Percentiles rank a stretch among this genome's conserved stretches.
Evolutionary conservation across 2,113 vertebrate species (phyloP).

Genomic region (Xiphophorus couchianus): DNA sequence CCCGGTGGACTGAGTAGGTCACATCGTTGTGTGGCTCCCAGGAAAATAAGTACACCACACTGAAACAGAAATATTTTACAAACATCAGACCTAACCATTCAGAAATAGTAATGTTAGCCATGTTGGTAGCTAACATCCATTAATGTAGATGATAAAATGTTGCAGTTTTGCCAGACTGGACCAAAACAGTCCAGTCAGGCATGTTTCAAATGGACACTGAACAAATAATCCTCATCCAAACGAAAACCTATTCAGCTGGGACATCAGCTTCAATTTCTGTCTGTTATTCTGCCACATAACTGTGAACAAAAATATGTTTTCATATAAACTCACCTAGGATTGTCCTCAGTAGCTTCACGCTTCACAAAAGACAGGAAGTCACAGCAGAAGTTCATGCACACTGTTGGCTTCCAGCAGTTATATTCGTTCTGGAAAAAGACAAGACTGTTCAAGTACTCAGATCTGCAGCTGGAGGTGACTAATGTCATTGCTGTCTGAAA

Average conservation of each 20-base stretch:
- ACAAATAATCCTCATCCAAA: no score
- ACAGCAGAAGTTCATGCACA: conserved; percentile 92
- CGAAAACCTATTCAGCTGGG: not conserved
- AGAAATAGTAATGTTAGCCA: not conserved
- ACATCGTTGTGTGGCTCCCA: conserved; percentile 85
- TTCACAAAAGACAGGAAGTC: conserved; percentile 89
- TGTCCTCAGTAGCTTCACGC: conserved; percentile 80
- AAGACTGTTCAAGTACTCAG: not conserved
- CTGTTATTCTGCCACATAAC: not conserved
- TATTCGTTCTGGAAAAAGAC: conserved; percentile 78
- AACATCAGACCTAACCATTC: not conserved
- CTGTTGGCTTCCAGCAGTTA: conserved; percentile 90
- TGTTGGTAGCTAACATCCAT: no score
- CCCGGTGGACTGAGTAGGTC: conserved; percentile 82
- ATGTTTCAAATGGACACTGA: no score
- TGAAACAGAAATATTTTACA: conserved; percentile 49
- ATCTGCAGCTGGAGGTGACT: not conserved
- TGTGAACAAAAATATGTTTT: not conserved
- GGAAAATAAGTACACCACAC: conserved; percentile 86
- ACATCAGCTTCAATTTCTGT: not conserved
- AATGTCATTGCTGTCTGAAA: not conserved
- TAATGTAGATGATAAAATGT: no score
- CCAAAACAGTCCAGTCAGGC: no score
- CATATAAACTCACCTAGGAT: conserved; percentile 80
- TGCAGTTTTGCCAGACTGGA: no score